A percentile compares a stretch with the other conserved stretches of the same genome.
Conservation (phyloP, 2,113 vertebrate species). For the Gadus macrocephalus region DNA sequence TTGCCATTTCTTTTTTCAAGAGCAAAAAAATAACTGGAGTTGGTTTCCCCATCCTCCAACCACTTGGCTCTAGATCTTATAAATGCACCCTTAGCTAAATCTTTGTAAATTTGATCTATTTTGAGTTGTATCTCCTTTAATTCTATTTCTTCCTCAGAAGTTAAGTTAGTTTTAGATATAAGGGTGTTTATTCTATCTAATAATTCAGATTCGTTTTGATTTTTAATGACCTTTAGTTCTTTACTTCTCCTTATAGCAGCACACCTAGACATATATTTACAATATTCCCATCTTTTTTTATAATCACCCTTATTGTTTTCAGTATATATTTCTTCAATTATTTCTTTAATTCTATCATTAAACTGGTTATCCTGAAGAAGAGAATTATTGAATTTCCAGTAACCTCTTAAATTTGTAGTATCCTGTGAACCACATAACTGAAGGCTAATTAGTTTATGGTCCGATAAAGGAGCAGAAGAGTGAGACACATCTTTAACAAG, state of each 20-base stretch:
- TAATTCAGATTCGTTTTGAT: not conserved
- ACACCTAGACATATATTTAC: constrained; percentile 1
- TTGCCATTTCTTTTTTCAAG: constrained; percentile 6
- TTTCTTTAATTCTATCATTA: constrained; percentile 4
- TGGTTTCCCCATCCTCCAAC: no score
- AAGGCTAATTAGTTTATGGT: constrained; percentile 11
- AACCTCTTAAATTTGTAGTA: not conserved
- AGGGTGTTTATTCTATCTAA: not conserved
- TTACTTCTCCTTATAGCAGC: constrained; percentile 1
- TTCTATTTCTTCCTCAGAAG: no score
- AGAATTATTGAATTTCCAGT: constrained; percentile 5
- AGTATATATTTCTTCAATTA: not conserved
- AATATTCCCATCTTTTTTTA: constrained; percentile 3
- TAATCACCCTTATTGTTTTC: not conserved
- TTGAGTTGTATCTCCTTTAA: no score
- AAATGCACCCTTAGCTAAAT: not conserved
- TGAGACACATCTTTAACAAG: constrained; percentile 11
- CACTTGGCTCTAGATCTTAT: no score
- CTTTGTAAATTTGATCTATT: not conserved
- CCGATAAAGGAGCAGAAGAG: constrained; percentile 9
- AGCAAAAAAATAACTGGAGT: constrained; percentile 7
- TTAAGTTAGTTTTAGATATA: no score
- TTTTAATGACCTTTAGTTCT: not conserved
- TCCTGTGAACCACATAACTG: not conserved
- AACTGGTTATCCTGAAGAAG: not conserved